These are phyloP conservation scores for Aphaenogaster ashmeadi DNA, from an alignment of 1,140 invertebrate genomes.

Conservation along the genomic window DNA sequence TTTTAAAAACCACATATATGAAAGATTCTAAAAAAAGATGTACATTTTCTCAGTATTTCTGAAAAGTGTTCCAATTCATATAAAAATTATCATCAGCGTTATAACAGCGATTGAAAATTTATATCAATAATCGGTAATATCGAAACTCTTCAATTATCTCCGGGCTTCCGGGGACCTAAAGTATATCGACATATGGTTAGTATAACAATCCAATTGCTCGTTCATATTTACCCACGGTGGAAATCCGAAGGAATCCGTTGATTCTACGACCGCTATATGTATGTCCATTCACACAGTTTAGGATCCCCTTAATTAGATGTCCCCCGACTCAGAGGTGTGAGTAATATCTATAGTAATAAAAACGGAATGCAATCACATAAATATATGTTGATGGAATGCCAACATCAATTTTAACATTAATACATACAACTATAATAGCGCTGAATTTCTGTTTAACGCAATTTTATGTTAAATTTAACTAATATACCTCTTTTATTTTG, in stretches of 20 bases:
- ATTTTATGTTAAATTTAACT: background rate
- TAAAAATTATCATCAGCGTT: no score
- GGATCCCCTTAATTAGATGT: constrained; percentile 48
- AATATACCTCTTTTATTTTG: background rate
- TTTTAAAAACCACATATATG: no score
- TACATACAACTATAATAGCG: background rate
- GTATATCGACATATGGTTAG: constrained; percentile 57
- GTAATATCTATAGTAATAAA: constrained; percentile 61
- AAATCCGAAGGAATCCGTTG: constrained; percentile 64
- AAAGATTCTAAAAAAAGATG: no score
- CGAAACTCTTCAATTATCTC: no score
- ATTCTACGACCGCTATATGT: constrained; percentile 67
- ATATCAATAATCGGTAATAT: no score
- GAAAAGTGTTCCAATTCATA: no score
- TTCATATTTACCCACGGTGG: constrained; percentile 72
- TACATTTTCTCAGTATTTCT: no score
- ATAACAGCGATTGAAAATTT: no score
- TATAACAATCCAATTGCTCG: constrained; percentile 58
- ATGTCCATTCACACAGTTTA: constrained; percentile 52
- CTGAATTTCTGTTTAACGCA: background rate
- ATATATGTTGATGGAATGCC: background rate
- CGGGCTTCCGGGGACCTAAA: constrained; percentile 32
- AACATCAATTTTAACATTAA: constrained; percentile 22
- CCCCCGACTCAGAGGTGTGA: constrained; percentile 75
- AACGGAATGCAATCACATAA: background rate